Evolutionary conservation across 2,113 vertebrate genomes (phyloP), one percentile per base, ranked within the genome.

Genomic region (Xiphophorus hellerii): DNA sequence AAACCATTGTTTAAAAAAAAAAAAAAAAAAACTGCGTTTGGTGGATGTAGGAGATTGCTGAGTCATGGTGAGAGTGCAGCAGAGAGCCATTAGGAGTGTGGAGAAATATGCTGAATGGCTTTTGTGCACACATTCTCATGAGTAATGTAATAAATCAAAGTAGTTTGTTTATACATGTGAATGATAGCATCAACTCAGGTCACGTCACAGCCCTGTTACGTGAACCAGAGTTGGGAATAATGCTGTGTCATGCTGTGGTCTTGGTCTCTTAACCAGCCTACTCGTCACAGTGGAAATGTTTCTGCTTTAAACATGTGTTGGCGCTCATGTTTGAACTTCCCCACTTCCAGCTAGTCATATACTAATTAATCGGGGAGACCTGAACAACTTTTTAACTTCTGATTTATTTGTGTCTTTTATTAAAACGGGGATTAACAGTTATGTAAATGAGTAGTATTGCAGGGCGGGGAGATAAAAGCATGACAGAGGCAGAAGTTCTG

Each of bases 11-110:
- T 15, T 0, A 33, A 9, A 70, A 54, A 25, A 48, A 42, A 14
- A 5, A 14, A 11, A 44, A 37, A 11, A 37, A 37, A 11, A 10
- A 2, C 35, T 42, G 39, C 39, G 4, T 42, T 42, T 48, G 44
- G 1, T 29, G 0, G 0, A 15, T 14, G 13, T 17, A 77, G 15
- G 20, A 69, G 44, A 73, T 22, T 44, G 60, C 58, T 73, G 74
- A 76, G 73, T 88, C 82, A 88, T 71, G 62, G 66, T 80, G 77
- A 88, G 11, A 48, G 42, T 44, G 15, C 22, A 58, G 27, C 15
- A 33, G 33, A 72, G 69, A 62, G 62, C 48, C 3, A 30, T 39
- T 60, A 72, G 58, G 51, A 70, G 61, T 71, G 39, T 22, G 15
- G 29, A 44, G 10, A 48, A 48, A 13, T 5, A n/a, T 11, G 51